Evolutionary conservation across 1,140 invertebrate genomes (phyloP), one percentile per base, ranked within the genome.

Genomic region (Drosophila miranda): DNA sequence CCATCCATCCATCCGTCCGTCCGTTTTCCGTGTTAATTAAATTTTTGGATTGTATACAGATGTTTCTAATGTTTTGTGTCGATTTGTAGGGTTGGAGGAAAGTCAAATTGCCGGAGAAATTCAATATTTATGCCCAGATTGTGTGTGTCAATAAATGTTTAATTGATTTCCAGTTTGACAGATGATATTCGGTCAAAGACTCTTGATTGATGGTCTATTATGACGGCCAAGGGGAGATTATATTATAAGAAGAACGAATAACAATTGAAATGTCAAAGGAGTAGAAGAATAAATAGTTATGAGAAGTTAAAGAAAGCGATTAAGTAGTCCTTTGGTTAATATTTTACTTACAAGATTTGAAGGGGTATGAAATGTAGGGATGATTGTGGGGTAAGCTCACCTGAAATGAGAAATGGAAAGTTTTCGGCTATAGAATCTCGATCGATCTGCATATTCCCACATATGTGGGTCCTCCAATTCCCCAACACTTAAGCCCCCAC

Each of bases 131-230:
- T 63, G 26, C 38, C 23, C 21, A 3, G 19, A 30, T 45, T 59
- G 77, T 53, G 21, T 60, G 72, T 55, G 48, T 64, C 62, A 73
- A 83, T 80, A 80, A 84, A 80, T 73, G 69, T 73, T 86, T 83
- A 83, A 83, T 86, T 86, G 72, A 80, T 76, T 68, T 49, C 52
- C 28, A 57, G 50, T 60, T 50, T 41, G 52, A 72, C 54, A 77
- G 43, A 52, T 53, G 45, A 69, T 19, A 48, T 70, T 19, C 14
- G 34, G n/a, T 53, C 28, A 61, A 50, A 44, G 50, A 21, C 21
- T 34, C 30, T 62, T 86, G 81, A 86, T 86, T 76, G 73, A 80
- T 80, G 57, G 50, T 52, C 26, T 63, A 42, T 56, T 68, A 34
- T 46, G 46, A 71, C 14, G 6, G 23, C 63, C 16, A 16, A 16